Evolutionary conservation across 2,888 invertebrate species (phyloP), one percentile per base, ranked within the genome.

Genomic region (Callimorpha dominula): DNA sequence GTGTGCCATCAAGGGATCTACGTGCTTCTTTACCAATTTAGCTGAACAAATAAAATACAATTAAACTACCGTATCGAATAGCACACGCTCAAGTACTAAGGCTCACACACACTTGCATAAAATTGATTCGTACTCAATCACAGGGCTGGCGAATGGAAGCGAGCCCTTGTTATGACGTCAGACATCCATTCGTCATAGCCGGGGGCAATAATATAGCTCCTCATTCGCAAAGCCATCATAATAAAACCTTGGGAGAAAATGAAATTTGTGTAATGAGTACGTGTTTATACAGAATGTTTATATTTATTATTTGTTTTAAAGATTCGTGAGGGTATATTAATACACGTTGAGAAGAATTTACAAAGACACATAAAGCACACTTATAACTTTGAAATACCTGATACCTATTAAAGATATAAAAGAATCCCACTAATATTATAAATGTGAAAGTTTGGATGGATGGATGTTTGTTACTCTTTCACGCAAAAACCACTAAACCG

Each of bases 91-190:
- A 60, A 54, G 43, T 31, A 31, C 20, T 42, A 40, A 20, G 15
- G 49, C 52, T 64, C 43, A n/a, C 43, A 70, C 54, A n/a, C 20
- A 60, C 31, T 31, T 20, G 64, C 20, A 65, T 14, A 49, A 5
- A 7, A 46, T 63, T 72, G 67, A 64, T 64, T 43, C 40, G 46
- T 63, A 52, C 66, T 31, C 72, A 67, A 67, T 63, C 68, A 68
- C 14, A 31, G 11, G 52, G 50, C 71, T 50, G 42, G 3, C 20
- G 54, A 64, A 57, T n/a, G 0, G 14, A 64, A 63, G 31, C 17
- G 46, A 43, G 43, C 9, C 46, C 54, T 46, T 68, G 43, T 63
- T 60, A 67, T 72, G 64, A 71, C 63, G 64, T 68, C 54, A 54
- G 68, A 66, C 43, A 52, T 52, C 31, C 52, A 63, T 64, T 63